Percentiles rank a stretch among this genome's conserved stretches.
Conservation (phyloP, 2,797 vertebrate genomes). For the Melopsittacus undulatus region DNA sequence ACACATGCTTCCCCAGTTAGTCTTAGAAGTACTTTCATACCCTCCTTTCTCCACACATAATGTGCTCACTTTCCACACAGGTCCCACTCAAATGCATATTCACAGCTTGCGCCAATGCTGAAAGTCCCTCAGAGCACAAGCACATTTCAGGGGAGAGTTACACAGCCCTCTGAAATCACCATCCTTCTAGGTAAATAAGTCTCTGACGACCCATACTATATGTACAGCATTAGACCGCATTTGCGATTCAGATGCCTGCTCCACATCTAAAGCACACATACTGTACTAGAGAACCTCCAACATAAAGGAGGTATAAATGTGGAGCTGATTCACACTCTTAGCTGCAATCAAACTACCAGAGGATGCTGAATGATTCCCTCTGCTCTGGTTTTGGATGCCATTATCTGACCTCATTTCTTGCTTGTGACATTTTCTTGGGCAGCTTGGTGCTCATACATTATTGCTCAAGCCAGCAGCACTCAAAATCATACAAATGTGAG, state of each 20-base stretch:
- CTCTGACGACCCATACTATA: not conserved
- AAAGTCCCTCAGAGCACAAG: not conserved
- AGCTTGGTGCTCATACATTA: conserved; percentile 45
- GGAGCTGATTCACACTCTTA: conserved; percentile 47
- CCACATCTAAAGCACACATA: conserved; percentile 30
- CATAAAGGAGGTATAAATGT: conserved; percentile 28
- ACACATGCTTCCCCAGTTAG: not conserved
- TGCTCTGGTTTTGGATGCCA: conserved; percentile 55
- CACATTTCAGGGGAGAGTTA: not conserved
- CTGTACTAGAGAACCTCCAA: conserved; percentile 31
- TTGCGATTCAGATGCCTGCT: conserved; percentile 46
- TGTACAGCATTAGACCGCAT: conserved; percentile 10
- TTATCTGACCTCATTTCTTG: conserved; percentile 67
- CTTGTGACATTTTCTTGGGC: conserved; percentile 63
- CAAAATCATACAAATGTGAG: conserved; percentile 55
- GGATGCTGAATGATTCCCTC: conserved; percentile 56
- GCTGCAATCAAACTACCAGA: conserved; percentile 54
- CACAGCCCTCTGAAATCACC: conserved; percentile 22
- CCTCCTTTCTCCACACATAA: not conserved
- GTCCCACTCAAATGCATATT: not conserved
- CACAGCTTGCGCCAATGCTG: not conserved
- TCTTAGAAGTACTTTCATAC: not conserved
- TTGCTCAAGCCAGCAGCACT: conserved; percentile 44
- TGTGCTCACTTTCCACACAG: not conserved
- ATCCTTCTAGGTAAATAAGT: conserved; percentile 27